Conservation (phyloP, 2,113 vertebrate genomes). For the Leptobrachium ailaonicum region DNA sequence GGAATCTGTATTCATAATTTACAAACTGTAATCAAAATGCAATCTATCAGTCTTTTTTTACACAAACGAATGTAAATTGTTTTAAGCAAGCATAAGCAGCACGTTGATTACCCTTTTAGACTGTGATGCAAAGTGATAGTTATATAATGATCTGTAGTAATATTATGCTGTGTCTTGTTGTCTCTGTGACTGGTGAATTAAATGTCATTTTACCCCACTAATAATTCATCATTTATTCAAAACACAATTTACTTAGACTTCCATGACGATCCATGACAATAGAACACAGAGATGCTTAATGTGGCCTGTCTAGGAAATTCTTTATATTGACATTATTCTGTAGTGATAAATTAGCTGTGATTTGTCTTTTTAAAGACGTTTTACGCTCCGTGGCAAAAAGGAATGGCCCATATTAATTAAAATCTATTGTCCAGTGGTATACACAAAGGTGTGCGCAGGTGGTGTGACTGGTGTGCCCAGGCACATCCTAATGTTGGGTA, state of each 20-base stretch:
- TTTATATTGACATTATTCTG: not conserved
- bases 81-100: slow-evolving; percentile 46
- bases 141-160: slow-evolving; percentile 25
- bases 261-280: not conserved
- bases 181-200: slow-evolving; percentile 42
- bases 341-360: not conserved
- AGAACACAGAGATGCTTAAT: not conserved
- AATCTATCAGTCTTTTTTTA: slow-evolving; percentile 49
- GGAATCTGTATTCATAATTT: slow-evolving; percentile 48
- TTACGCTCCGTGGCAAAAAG: not conserved
- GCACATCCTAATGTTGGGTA: no score
- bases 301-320: not conserved
- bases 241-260: slow-evolving; percentile 26
- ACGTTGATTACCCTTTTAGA: slow-evolving; percentile 47
- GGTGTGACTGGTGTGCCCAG: no score
- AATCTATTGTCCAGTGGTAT: not conserved
- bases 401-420: not conserved
- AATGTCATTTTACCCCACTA: slow-evolving; percentile 24
- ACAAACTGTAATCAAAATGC: slow-evolving; percentile 49
- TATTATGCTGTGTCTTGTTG: slow-evolving; percentile 41
- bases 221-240: slow-evolving; percentile 28
- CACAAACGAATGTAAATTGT: slow-evolving; percentile 49
- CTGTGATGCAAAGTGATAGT: slow-evolving; percentile 47
- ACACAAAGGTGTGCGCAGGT: not conserved
- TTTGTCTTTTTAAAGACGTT: not conserved